A percentile compares a stretch with the other conserved stretches of the same genome.
Evolutionary conservation across 2,797 vertebrate species (phyloP).

Genomic region (Crotalus adamanteus): DNA sequence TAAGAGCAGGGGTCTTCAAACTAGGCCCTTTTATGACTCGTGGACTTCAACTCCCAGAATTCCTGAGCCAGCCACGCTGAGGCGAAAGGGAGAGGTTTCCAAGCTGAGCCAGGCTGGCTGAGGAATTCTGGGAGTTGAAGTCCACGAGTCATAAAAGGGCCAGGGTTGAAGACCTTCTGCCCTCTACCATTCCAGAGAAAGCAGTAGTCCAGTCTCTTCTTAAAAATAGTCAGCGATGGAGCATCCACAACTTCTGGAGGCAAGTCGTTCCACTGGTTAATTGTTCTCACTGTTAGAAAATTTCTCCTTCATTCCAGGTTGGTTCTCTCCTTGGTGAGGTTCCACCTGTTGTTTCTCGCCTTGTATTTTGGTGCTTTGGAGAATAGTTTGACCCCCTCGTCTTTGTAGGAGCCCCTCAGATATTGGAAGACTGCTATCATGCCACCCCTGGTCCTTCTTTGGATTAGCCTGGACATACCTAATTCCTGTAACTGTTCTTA

Average conservation of each 20-base stretch:
- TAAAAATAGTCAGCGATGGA: not conserved
- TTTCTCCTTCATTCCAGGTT: not conserved
- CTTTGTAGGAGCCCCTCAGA: not conserved
- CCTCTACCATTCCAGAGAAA: not conserved
- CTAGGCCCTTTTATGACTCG: too few species aligned
- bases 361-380: fast-evolving
- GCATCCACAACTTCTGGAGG: not conserved
- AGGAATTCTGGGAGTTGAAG: too few species aligned
- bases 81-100: too few species aligned
- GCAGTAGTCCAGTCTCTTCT: not conserved
- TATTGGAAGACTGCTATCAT: not conserved
- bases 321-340: not conserved
- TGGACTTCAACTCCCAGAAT: too few species aligned
- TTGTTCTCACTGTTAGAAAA: not conserved
- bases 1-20: too few species aligned
- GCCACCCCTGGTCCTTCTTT: too few species aligned
- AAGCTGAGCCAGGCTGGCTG: too few species aligned
- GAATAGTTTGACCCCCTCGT: fast-evolving
- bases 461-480: fast-evolving
- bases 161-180: too few species aligned
- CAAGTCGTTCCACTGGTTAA: not conserved
- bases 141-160: too few species aligned
- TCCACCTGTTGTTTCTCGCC: fast-evolving
- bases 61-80: too few species aligned
- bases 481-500: not conserved